Evolutionary conservation across 2,797 vertebrate genomes (phyloP), one percentile per base, ranked within the genome.

Genomic region (Alcedo quadribrachys): DNA sequence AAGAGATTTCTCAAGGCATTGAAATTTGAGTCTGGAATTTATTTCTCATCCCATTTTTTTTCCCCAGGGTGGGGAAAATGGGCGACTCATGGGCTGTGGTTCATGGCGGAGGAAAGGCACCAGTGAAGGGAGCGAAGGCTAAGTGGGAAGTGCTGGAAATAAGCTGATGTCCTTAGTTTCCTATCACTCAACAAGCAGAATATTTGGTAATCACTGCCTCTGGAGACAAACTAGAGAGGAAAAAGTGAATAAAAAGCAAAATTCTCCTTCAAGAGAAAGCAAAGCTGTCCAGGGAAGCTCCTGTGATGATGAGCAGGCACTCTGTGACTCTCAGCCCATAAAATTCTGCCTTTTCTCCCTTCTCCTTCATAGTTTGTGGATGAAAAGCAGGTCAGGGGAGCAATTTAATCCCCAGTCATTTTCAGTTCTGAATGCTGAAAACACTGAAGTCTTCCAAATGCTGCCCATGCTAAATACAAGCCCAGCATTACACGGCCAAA

Each of bases 11-110:
- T 78, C 66, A 25, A 82, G 75, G 68, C n/a, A 9, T 28, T 58
- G 93, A 82, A 90, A 88, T 76, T 37, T 25, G 79, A 87, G 62
- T 46, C 46, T 30, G 0, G 17, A 46, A 85, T 93, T 92, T 81
- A 66, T 87, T 92, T 86, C 32, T 80, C 16, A 0, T 25, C 42
- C 65, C 50, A 1, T 2, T n/a, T 81, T 51, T 58, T 65, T 27
- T 40, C 37, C 32, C 24, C 22, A 37, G 35, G 28, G 51, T 30
- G 45, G 57, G 65, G 25, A 74, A 66, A 80, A 25, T 0, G 9
- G 35, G 45, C 15, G 25, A 33, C 22, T 61, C 35, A 54, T 60
- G 21, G 81, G 60, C 63, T 54, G 55, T 35, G 75, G 35, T 10
- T 69, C 75, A 13, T 0, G 0, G 7, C 11, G n/a, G 69, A 45